A percentile compares a stretch with the other conserved stretches of the same genome.
Conservation (phyloP, 2,113 vertebrate genomes). For the Haliaeetus leucogaster region DNA sequence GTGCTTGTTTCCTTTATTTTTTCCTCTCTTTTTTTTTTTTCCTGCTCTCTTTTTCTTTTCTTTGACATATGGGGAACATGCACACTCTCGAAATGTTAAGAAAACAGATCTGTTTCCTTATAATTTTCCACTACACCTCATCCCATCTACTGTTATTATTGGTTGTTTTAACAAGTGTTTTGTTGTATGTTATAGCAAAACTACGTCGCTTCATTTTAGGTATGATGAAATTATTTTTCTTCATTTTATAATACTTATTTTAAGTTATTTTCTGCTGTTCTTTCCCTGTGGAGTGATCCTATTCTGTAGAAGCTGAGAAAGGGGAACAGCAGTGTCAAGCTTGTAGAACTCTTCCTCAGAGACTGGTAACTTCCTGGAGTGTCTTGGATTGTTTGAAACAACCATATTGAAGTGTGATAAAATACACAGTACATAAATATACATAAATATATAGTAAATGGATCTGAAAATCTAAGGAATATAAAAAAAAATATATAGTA, state of each 20-base stretch:
- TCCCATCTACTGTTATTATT: background rate
- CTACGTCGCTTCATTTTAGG: background rate
- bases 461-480: background rate
- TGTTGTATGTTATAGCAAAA: background rate
- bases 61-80: fast-evolving
- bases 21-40: fast-evolving
- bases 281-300: background rate
- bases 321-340: background rate
- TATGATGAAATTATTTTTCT: background rate
- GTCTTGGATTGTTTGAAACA: background rate
- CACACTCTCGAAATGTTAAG: background rate
- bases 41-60: background rate
- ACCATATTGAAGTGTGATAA: background rate
- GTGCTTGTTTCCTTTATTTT: background rate
- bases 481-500: background rate
- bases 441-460: background rate
- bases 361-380: background rate
- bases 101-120: background rate
- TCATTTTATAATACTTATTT: background rate
- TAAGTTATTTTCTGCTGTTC: background rate
- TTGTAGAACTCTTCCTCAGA: background rate
- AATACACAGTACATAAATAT: background rate
- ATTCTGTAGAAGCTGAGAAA: background rate
- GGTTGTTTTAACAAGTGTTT: background rate
- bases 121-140: background rate